Conservation (phyloP, 2,113 vertebrate genomes). For the Cebus imitator region DNA sequence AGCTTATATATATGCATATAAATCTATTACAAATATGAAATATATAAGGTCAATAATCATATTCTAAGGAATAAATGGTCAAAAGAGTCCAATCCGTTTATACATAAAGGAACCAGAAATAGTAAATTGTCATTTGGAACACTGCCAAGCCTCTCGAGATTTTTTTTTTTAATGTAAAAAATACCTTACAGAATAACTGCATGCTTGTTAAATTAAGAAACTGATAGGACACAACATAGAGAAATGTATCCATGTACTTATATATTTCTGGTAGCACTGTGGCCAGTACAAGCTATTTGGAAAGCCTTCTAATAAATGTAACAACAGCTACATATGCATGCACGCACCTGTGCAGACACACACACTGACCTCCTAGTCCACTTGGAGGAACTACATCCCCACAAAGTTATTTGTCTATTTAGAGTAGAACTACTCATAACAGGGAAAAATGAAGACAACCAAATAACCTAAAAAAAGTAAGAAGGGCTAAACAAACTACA, state of each 20-base stretch:
- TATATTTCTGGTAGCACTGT: background rate
- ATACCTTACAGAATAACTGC: background rate
- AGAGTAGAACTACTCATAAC: background rate
- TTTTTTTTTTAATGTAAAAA: background rate
- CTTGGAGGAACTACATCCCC: background rate
- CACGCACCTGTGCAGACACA: background rate
- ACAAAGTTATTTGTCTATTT: background rate
- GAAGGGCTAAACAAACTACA: background rate
- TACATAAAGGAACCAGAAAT: background rate
- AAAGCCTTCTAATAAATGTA: background rate
- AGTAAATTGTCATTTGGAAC: slow-evolving; percentile 15
- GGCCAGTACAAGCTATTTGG: background rate
- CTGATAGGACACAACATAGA: background rate
- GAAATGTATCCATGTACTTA: background rate
- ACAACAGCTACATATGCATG: rapidly evolving
- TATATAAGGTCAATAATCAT: background rate
- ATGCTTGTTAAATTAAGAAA: background rate
- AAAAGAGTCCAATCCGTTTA: background rate
- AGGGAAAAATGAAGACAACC: slow-evolving; percentile 15
- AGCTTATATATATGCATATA: background rate
- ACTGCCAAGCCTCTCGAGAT: background rate
- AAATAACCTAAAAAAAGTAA: background rate
- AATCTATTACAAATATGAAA: slow-evolving; percentile 11
- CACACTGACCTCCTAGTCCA: background rate
- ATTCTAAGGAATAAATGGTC: background rate